These are phyloP conservation scores for Ceratoteleas bidentatus DNA, from an alignment of 1,140 invertebrate species.

Conservation along the genomic window DNA sequence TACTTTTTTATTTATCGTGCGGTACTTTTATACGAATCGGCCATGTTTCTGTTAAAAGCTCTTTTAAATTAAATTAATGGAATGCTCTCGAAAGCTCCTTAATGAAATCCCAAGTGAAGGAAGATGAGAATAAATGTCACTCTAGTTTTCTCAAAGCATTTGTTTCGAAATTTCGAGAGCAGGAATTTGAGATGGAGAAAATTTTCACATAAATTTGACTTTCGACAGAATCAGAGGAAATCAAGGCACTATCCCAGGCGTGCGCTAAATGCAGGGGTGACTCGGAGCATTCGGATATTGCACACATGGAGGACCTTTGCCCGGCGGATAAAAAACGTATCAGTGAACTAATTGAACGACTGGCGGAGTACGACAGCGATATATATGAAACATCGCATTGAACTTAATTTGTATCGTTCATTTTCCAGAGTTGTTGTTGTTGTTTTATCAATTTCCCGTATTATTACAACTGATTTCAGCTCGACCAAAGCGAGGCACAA, in stretches of 20 bases:
- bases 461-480: conserved; percentile 41
- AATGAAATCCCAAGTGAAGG: too few relatives aligned
- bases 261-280: conserved; percentile 66
- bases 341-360: conserved; percentile 65
- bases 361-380: conserved; percentile 69
- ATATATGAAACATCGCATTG: too few relatives aligned
- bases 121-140: too few relatives aligned
- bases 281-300: conserved; percentile 29
- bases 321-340: conserved; percentile 69
- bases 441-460: too few relatives aligned
- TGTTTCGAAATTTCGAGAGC: background rate
- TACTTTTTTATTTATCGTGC: too few relatives aligned
- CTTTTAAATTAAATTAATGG: too few relatives aligned
- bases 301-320: conserved; percentile 70
- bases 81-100: too few relatives aligned
- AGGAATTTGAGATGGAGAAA: too few relatives aligned
- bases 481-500: conserved; percentile 62
- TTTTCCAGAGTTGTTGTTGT: too few relatives aligned
- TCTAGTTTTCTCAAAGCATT: background rate
- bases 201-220: background rate
- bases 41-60: too few relatives aligned
- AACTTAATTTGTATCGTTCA: too few relatives aligned
- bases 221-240: conserved; percentile 50
- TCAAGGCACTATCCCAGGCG: conserved; percentile 37
- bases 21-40: too few relatives aligned